phyloP scores from a whole-genome alignment of 35 echinoderm and acorn worm genomes.

The Amphiura filiformis region DNA sequence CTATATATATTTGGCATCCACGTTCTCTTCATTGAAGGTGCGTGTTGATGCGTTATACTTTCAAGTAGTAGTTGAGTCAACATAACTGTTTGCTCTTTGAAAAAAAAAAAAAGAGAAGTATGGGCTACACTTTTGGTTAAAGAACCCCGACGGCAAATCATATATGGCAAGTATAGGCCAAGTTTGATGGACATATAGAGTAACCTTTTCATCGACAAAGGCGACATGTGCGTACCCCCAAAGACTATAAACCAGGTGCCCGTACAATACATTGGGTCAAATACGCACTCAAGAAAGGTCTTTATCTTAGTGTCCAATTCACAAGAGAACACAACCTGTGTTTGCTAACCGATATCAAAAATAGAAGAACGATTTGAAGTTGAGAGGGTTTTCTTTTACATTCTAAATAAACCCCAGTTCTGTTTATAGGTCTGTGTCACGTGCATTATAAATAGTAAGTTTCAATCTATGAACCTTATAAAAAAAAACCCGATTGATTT shows the following conservation, averaged over 20 bases:
- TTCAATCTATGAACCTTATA: no score
- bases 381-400: constrained; percentile 3
- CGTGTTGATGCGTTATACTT: neutral
- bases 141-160: neutral
- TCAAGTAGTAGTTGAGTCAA: neutral
- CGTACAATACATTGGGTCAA: neutral
- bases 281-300: neutral
- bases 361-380: neutral
- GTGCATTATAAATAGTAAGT: neutral
- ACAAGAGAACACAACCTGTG: neutral
- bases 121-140: neutral
- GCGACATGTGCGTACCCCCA: neutral
- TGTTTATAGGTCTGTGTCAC: neutral
- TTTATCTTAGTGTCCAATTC: constrained; percentile 1
- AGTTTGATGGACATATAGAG: neutral
- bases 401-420: neutral
- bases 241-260: neutral
- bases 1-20: neutral
- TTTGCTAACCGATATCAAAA: neutral
- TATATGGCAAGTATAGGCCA: neutral
- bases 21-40: neutral
- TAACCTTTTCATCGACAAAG: neutral
- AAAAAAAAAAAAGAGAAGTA: neutral
- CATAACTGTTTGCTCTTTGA: neutral
- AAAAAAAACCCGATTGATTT: no score